Evolutionary conservation across 1,140 invertebrate species (phyloP), one percentile per base, ranked within the genome.

Genomic region (Phymorhynchus buccinoides): DNA sequence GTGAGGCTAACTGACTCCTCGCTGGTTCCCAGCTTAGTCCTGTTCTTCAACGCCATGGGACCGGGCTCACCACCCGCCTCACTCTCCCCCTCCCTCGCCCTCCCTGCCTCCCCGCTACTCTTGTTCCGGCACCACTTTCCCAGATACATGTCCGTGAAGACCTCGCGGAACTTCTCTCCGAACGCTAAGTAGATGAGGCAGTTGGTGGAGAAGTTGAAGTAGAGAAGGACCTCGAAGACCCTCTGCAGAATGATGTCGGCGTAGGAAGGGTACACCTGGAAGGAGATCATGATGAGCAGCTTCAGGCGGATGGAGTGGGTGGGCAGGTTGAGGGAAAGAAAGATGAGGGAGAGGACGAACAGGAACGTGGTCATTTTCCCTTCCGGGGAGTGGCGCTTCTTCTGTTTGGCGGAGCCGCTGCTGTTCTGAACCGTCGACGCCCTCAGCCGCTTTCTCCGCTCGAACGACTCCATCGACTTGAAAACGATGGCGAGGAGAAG

Each of bases 141-240:
- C 73, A 84, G 56, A 77, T 81, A 86, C 56, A 80, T 71, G 35
- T 16, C 18, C 27, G 22, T 62, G 42, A 86, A 87, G 14, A 87
- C 82, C 12, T 80, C 66, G 6, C 85, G 62, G 73, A 87, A 87
- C 9, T 78, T 71, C 42, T 86, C 82, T 12, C 87, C 87, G 73
- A 84, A 87, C 12, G 75, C 30, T 37, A 86, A 39, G 42, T 86
- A 86, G 14, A 86, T 75, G n/a, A 84, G 48, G 66, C 84, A 86
- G 79, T 86, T 87, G 44, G 83, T 62, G 62, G 84, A 85, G 80
- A 87, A 87, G 79, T 85, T 86, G 62, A 84, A 81, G 68, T 85
- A 87, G 71, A 80, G 85, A n/a, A 87, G 52, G 4, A 86, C 42
- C 73, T 87, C 87, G 37, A 87, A 87, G 27, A 87, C 39, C 52